Conservation (phyloP, 2,113 vertebrate genomes). For the Phodopus roborovskii region DNA sequence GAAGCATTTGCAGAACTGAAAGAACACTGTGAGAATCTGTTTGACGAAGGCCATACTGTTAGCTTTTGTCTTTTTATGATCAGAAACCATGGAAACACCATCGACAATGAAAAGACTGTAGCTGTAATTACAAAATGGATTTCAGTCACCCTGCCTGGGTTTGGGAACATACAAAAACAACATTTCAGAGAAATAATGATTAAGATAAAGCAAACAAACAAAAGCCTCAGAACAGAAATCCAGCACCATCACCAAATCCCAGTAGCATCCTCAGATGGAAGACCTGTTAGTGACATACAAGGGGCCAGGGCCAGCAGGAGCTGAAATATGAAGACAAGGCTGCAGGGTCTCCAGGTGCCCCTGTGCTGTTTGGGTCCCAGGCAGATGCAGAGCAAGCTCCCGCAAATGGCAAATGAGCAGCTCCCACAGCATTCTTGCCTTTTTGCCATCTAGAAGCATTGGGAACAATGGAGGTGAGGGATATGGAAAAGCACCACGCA, state of each 20-base stretch:
- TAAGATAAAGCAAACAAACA: neutral
- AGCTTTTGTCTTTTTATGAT: neutral
- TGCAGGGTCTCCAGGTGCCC: rapidly evolving
- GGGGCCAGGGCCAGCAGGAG: neutral
- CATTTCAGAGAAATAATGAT: neutral
- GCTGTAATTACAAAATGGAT: neutral
- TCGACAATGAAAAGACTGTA: neutral
- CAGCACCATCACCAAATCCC: neutral
- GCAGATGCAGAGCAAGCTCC: neutral
- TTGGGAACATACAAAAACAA: neutral
- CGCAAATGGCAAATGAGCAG: neutral
- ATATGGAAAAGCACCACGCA: neutral
- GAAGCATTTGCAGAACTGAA: neutral
- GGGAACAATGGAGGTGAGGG: neutral
- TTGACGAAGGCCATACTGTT: neutral
- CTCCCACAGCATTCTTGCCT: neutral
- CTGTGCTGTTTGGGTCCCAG: neutral
- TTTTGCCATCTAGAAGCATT: neutral
- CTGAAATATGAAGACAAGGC: neutral
- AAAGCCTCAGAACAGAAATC: neutral
- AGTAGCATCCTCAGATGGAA: neutral
- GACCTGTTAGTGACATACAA: neutral
- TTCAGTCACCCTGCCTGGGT: neutral
- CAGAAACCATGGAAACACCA: neutral
- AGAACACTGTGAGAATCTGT: neutral